phyloP scores from a whole-genome alignment of 2,888 invertebrate genomes.

The Cephonodes hylas region DNA sequence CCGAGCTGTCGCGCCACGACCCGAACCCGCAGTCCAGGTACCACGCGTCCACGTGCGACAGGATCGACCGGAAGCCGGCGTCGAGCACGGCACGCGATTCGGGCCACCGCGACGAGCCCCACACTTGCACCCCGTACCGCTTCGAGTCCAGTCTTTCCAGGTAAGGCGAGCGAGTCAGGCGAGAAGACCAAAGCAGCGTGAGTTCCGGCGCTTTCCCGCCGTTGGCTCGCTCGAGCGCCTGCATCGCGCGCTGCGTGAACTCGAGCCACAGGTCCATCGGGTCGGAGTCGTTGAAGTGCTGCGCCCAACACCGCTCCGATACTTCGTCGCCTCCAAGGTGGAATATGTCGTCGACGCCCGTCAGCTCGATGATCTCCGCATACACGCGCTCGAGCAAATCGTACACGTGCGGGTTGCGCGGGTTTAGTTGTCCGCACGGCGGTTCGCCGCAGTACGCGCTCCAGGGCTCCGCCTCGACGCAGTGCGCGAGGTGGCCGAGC shows the following conservation, averaged over 20 bases:
- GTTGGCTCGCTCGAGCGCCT: slow-evolving; percentile 83
- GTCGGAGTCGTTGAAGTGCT: slow-evolving; percentile 87
- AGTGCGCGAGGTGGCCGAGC: slow-evolving; percentile 89
- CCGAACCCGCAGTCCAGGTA: slow-evolving; percentile 94
- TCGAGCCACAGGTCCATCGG: slow-evolving; percentile 90
- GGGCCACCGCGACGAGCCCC: slow-evolving; percentile 91
- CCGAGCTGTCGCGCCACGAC: slow-evolving; percentile 90
- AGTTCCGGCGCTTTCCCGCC: slow-evolving; percentile 79
- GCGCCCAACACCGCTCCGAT: slow-evolving; percentile 89
- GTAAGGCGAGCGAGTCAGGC: slow-evolving; percentile 87
- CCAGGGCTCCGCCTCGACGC: slow-evolving; percentile 91
- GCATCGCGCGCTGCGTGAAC: slow-evolving; percentile 85
- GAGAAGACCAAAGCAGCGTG: slow-evolving; percentile 88
- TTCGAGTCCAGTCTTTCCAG: slow-evolving; percentile 78
- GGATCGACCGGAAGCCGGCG: slow-evolving; percentile 88
- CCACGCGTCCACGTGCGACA: slow-evolving; percentile 94
- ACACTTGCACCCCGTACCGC: slow-evolving; percentile 86
- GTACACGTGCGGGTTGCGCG: slow-evolving; percentile 89
- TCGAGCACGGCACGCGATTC: slow-evolving; percentile 89
- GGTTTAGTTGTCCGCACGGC: slow-evolving; percentile 92
- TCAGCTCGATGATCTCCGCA: slow-evolving; percentile 86
- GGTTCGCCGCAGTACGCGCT: slow-evolving; percentile 90
- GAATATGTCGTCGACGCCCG: slow-evolving; percentile 88
- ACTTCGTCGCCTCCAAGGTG: slow-evolving; percentile 93
- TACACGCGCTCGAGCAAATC: slow-evolving; percentile 87